These are phyloP conservation scores for Mayetiola destructor DNA, from an alignment of 2,888 invertebrate species.

Conservation along the genomic window DNA sequence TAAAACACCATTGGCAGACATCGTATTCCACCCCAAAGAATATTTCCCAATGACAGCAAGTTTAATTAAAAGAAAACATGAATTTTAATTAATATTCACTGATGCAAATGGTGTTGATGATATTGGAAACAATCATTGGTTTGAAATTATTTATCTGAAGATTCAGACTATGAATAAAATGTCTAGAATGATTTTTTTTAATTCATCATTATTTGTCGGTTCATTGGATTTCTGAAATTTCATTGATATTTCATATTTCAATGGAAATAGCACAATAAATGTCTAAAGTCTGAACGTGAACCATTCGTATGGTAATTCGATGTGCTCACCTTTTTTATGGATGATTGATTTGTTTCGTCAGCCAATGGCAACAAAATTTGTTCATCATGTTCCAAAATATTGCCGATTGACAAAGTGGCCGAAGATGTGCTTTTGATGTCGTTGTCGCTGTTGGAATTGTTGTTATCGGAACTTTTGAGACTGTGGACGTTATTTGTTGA, in stretches of 20 bases:
- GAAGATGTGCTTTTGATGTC: not conserved
- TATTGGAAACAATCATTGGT: not conserved
- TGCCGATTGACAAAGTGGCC: not conserved
- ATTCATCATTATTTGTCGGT: not conserved
- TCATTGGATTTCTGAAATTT: not conserved
- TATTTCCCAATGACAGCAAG: too few species aligned
- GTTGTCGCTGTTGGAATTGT: not conserved
- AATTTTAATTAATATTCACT: not conserved
- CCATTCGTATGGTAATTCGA: not conserved
- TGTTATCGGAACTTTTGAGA: not conserved
- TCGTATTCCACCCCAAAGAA: too few species aligned
- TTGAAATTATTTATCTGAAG: not conserved
- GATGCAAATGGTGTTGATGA: not conserved
- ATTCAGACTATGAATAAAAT: not conserved
- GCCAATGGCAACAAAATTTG: not conserved
- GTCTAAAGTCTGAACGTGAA: not conserved
- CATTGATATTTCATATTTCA: not conserved
- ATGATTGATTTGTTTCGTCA: constrained; percentile 7
- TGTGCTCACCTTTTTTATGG: not conserved
- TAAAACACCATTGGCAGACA: too few species aligned
- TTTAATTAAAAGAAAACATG: not conserved
- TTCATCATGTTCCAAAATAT: not conserved
- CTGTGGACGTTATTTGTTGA: not conserved
- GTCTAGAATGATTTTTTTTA: not conserved
- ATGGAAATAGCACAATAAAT: not conserved